These are phyloP conservation scores for Sylvicola cinctus DNA, from an alignment of 2,888 invertebrate species.

Conservation along the genomic window DNA sequence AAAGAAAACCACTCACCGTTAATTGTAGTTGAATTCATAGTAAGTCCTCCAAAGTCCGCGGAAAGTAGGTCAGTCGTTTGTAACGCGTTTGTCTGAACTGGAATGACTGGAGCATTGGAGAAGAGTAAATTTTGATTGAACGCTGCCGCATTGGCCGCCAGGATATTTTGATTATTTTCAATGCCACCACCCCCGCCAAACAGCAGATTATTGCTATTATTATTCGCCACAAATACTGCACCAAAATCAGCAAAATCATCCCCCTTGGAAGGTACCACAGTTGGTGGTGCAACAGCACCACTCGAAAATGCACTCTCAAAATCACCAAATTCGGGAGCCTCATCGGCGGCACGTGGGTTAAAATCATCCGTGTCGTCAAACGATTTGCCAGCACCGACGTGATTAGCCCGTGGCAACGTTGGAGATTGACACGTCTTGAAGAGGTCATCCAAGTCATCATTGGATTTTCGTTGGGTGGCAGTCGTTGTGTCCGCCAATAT, in stretches of 20 bases:
- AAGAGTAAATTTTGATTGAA: too few species aligned
- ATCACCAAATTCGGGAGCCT: conserved; percentile 64
- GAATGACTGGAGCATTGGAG: too few species aligned
- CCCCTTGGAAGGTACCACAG: conserved; percentile 10
- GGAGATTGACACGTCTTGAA: conserved; percentile 30
- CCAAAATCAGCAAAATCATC: conserved; percentile 46
- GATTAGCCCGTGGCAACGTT: conserved; percentile 6
- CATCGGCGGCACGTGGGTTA: conserved; percentile 26
- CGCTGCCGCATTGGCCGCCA: too few species aligned
- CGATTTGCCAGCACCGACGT: conserved; percentile 40
- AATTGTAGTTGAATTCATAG: too few species aligned
- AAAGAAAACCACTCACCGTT: too few species aligned
- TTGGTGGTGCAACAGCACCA: conserved; percentile 8
- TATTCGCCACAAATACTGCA: conserved; percentile 20
- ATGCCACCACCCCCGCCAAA: too few species aligned
- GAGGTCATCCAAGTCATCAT: conserved; percentile 32
- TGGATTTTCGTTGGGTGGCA: conserved; percentile 16
- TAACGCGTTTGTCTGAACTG: too few species aligned
- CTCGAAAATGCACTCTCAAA: conserved; percentile 48
- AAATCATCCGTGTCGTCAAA: conserved; percentile 22
- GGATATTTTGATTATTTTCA: too few species aligned
- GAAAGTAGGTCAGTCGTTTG: too few species aligned
- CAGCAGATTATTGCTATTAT: conserved; percentile 7
- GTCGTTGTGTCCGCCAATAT: too few species aligned
- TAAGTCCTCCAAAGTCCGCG: too few species aligned